Base-by-base conservation (phyloP, 2,797 vertebrate species). In the Cygnus olor region DNA sequence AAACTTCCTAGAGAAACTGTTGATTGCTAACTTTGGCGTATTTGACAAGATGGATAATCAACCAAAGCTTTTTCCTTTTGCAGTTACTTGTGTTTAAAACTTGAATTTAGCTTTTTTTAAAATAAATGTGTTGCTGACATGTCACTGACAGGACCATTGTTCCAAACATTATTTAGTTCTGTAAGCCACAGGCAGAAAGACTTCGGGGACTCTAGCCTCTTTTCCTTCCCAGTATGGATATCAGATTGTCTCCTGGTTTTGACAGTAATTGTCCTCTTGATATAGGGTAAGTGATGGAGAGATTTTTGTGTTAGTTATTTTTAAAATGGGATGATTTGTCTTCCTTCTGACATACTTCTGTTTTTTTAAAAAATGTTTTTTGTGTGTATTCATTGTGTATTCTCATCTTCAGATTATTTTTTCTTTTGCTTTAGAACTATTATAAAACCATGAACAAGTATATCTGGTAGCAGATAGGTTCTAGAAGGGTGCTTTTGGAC, bases 1-100 rank as follows among this genome's bases (percentile, higher is more conserved):
- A 90, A 73, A 83, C 86, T 92, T 96, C 65, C 40, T 93, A 92
- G 92, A 93, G 88, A 95, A 94, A 82, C 74, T 76, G 69, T 92
- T 96, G 92, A 92, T 90, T 76, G 80, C 66, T 97, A 84, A 58
- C 87, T 83, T 93, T 81, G 82, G 95, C 73, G 27, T 95, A 68
- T 60, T 95, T 95, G 97, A 94, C 90, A 81, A 91, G 81, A 93
- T 74, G 70, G 68, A 81, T 96, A 93, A 89, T 96, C 94, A 96
- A 93, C 96, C 93, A 88, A 96, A 97, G 93, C 69, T 51, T 93
- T 79, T 95, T 83, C 87, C 34, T 94, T 95, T 96, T 88, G 76
- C 85, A 94, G 90, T 95, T 90, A 96, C 76, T 95, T 95, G 74
- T 85, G 65, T 95, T 96, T 89, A 95, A 96, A 94, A 90, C 58